These are phyloP conservation scores for Drosophila buzzatii DNA, from an alignment of 2,888 invertebrate genomes.

Conservation along the genomic window DNA sequence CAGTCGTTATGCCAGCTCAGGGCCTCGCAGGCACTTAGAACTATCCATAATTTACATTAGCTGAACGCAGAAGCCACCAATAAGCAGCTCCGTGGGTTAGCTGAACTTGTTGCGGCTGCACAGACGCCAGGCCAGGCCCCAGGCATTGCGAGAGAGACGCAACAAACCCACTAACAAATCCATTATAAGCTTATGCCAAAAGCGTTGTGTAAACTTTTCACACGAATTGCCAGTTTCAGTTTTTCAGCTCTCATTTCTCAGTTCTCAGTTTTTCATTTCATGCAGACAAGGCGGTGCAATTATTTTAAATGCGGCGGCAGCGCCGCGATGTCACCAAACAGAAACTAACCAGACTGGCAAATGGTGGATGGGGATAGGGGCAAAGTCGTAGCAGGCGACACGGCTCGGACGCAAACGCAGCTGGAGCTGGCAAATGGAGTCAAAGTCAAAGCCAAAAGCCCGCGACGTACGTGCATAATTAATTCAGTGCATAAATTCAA, in stretches of 20 bases:
- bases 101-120: slow-evolving; percentile 33
- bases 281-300: slow-evolving; percentile 62
- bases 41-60: slow-evolving; percentile 71
- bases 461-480: slow-evolving; percentile 76
- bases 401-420: slow-evolving; percentile 34
- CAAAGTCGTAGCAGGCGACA: background rate
- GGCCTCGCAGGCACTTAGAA: slow-evolving; percentile 45
- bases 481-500: slow-evolving; percentile 81
- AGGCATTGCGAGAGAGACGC: slow-evolving; percentile 16
- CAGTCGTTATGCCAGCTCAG: slow-evolving; percentile 28
- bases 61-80: slow-evolving; percentile 44
- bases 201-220: slow-evolving; percentile 76
- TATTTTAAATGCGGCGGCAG: slow-evolving; percentile 76
- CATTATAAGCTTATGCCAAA: slow-evolving; percentile 78
- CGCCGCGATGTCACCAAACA: slow-evolving; percentile 60
- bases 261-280: slow-evolving; percentile 7
- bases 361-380: slow-evolving; percentile 4
- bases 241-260: slow-evolving; percentile 20
- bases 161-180: slow-evolving; percentile 74
- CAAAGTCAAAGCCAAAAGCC: slow-evolving; percentile 47
- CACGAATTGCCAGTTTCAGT: slow-evolving; percentile 67
- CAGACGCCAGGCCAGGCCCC: slow-evolving; percentile 17
- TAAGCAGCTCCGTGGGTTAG: slow-evolving; percentile 34
- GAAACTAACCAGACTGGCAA: slow-evolving; percentile 69
- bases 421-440: slow-evolving; percentile 15